Percentiles rank a stretch among this genome's conserved stretches.
These are phyloP conservation scores for Bursaphelenchus okinawaensis DNA, from an alignment of 2,888 invertebrate species.

Conservation along the genomic window DNA sequence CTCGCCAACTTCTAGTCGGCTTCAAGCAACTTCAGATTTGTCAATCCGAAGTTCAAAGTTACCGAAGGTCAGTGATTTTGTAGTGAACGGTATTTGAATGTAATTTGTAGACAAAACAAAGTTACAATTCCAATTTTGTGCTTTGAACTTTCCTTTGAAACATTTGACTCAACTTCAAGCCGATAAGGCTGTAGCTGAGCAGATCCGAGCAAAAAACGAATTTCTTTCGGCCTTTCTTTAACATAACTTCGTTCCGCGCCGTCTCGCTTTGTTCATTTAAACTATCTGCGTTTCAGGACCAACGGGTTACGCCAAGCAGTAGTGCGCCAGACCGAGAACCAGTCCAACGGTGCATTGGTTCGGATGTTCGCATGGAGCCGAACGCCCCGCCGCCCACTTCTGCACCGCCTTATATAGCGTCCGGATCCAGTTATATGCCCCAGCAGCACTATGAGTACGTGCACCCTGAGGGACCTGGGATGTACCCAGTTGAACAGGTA, in stretches of 20 bases:
- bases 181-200: too few relatives aligned
- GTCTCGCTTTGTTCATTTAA: not conserved
- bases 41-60: too few relatives aligned
- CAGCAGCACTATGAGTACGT: slow-evolving; percentile 1
- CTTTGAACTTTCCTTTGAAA: too few relatives aligned
- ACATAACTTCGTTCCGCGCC: not conserved
- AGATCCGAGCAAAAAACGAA: too few relatives aligned
- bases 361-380: slow-evolving; percentile 10
- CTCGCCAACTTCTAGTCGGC: not conserved
- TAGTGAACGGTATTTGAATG: too few relatives aligned
- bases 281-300: not conserved
- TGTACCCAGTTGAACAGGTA: not conserved
- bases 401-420: not conserved
- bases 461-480: not conserved
- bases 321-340: too few relatives aligned
- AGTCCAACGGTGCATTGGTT: not conserved
- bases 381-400: slow-evolving; percentile 6
- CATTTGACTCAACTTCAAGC: too few relatives aligned
- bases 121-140: too few relatives aligned
- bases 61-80: too few relatives aligned
- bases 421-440: not conserved
- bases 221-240: not conserved
- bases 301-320: too few relatives aligned
- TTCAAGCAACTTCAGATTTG: not conserved
- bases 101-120: too few relatives aligned